These are phyloP conservation scores for Gibbula magus DNA, from an alignment of 2,888 invertebrate species.

Conservation along the genomic window DNA sequence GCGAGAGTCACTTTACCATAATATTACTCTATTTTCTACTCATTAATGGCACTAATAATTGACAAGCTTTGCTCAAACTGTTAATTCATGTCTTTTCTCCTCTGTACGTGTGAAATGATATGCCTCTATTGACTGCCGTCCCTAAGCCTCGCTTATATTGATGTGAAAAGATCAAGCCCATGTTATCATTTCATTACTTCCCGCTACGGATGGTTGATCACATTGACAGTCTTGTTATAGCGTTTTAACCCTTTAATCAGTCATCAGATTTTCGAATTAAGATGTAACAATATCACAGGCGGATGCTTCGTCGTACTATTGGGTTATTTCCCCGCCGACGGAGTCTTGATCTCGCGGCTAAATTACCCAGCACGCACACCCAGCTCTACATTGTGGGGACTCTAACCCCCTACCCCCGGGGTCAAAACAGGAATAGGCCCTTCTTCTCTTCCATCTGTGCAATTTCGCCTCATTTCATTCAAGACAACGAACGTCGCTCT, in stretches of 20 bases:
- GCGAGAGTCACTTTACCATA: slow-evolving; percentile 1
- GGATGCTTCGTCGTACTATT: background rate
- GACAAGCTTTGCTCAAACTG: slow-evolving; percentile 18
- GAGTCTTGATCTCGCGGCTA: background rate
- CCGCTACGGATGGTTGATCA: background rate
- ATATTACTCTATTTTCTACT: slow-evolving; percentile 18
- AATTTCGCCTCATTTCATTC: no score
- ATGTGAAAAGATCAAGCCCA: slow-evolving; percentile 19
- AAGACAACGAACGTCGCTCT: no score
- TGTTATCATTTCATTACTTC: slow-evolving; percentile 22
- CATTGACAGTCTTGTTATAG: slow-evolving; percentile 7
- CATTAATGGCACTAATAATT: slow-evolving; percentile 14
- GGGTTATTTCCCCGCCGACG: background rate
- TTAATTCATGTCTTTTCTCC: slow-evolving; percentile 19
- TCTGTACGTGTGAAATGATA: slow-evolving; percentile 17
- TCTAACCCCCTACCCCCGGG: background rate
- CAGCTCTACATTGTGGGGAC: no score
- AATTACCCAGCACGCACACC: slow-evolving; percentile 9
- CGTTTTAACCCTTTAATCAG: slow-evolving; percentile 21
- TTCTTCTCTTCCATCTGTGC: no score
- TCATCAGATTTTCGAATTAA: slow-evolving; percentile 6
- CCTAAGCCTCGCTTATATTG: slow-evolving; percentile 10
- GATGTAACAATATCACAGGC: slow-evolving; percentile 5
- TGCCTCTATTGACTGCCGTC: background rate
- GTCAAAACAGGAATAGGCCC: background rate